Evolutionary conservation across 2,113 vertebrate species (phyloP), one percentile per base, ranked within the genome.

Genomic region (Grammomys surdaster): DNA sequence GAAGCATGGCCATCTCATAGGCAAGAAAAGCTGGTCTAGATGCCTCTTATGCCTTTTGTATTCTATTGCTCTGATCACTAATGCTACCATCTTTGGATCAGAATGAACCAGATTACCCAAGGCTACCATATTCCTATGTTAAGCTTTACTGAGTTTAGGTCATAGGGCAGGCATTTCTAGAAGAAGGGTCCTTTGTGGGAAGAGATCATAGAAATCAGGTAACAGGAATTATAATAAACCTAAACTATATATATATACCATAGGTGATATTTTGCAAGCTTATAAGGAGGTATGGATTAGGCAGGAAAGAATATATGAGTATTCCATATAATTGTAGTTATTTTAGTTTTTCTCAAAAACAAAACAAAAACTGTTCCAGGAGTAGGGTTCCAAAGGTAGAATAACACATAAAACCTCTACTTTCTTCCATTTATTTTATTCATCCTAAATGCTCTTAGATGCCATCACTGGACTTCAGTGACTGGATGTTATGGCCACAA

Each of bases 351-450:
- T 1, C 19, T 86, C 40, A 92, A 54, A 82, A 69, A 89, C 65
- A 81, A 69, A 89, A 75, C 40, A 51, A 82, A 69, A 89, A 75
- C 46, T 7, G 8, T 95, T 7, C 10, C 51, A 91, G 75, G 81
- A 95, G 60, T 56, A 80, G 85, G 95, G 31, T 43, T 81, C 33
- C 89, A 88, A 96, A 91, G 20, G 56, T 65, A 96, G 14, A 65
- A 22, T 31, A 89, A 51, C 33, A 95, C 88, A 77, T 46, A 84
- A 75, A 89, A 40, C 1, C 43, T 3, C 5, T 54, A 69, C 14
- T 12, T 63, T 70, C 1, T 5, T 94, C 28, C 92, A 19, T 20
- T 91, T 48, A 56, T 67, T 88, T 88, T 60, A 51, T 85, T 67
- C 4, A 20, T 76, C 5, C 14, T 54, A 85, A 63, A 63, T 72